phyloP scores from a whole-genome alignment of 2,797 vertebrate genomes.

The Phylloscopus collybita region DNA sequence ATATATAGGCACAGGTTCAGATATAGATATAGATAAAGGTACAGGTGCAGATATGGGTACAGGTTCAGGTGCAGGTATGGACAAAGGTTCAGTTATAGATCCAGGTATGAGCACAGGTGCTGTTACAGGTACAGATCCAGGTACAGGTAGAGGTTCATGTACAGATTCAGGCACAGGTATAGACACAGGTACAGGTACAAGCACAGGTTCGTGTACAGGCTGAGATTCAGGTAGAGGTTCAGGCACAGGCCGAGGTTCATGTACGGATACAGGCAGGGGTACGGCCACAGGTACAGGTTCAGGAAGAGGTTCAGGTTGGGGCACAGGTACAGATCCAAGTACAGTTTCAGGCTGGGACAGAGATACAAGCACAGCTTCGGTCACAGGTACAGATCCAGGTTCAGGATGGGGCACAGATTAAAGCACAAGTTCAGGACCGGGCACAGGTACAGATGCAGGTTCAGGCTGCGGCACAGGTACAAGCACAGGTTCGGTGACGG shows the following conservation, averaged over 20 bases:
- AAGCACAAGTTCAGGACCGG: no score
- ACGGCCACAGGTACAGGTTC: no score
- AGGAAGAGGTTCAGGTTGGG: accelerated
- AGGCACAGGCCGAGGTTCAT: neutral
- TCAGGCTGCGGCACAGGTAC: neutral
- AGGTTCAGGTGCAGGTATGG: neutral
- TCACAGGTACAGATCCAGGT: neutral
- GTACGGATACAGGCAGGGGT: neutral
- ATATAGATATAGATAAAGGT: neutral
- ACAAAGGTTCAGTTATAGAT: neutral
- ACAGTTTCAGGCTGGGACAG: no score
- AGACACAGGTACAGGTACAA: neutral
- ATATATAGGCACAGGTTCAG: neutral
- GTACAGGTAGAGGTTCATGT: no score
- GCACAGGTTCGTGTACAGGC: neutral
- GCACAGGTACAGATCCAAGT: no score
- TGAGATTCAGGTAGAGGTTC: no score
- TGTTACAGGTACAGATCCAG: neutral
- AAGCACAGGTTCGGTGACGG: no score
- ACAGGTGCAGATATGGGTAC: neutral
- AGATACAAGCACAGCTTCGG: neutral
- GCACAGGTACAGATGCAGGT: no score
- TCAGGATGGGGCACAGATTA: neutral
- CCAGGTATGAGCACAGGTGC: neutral
- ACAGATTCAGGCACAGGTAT: no score